Evolutionary conservation across 2,113 vertebrate genomes (phyloP), one percentile per base, ranked within the genome.

Genomic region (Brevimyrus niger): DNA sequence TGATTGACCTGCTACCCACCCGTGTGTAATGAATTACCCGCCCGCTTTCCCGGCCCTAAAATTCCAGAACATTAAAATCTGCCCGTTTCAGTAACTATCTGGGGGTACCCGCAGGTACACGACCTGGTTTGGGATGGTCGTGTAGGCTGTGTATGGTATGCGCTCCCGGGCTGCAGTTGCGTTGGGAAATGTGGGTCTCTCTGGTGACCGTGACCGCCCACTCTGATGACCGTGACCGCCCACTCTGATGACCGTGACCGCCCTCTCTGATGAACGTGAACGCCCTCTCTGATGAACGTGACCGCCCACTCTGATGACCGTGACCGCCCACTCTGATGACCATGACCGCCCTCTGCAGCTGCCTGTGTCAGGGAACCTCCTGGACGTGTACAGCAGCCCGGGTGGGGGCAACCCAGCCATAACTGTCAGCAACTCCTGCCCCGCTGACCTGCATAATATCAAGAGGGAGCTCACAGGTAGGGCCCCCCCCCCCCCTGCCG

Each of bases 371-470:
- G 97, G 97, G 90, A 97, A 96, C 90, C 94, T 97, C 58, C 92
- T 97, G 90, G 96, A 97, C 90, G 94, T 97, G 1, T 97, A 97
- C 92, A 95, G 94, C 73, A 95, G 94, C 91, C 94, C 96, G 38
- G 95, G 96, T 10, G 95, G 96, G 92, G 92, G 95, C 61, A 94
- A 95, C 0, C 94, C 96, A 7, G 93, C 95, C 61, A 94, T 97
- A 53, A 96, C 96, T 0, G 96, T 96, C 90, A 98, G 97, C 95
- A 98, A 97, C 94, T 98, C 97, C 91, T 98, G 97, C 88, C 97
- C 97, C 1, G 97, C 97, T 48, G 97, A 98, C 91, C 96, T 98
- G 91, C 95, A 97, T 84, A 96, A 97, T 91, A 96, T 97, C 93
- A 98, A 97, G 95, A 95, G 94, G 85, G 97, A 98, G 94, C 94